These are phyloP conservation scores for Typhlomys cinereus DNA, from an alignment of 2,113 vertebrate genomes.

Conservation along the genomic window DNA sequence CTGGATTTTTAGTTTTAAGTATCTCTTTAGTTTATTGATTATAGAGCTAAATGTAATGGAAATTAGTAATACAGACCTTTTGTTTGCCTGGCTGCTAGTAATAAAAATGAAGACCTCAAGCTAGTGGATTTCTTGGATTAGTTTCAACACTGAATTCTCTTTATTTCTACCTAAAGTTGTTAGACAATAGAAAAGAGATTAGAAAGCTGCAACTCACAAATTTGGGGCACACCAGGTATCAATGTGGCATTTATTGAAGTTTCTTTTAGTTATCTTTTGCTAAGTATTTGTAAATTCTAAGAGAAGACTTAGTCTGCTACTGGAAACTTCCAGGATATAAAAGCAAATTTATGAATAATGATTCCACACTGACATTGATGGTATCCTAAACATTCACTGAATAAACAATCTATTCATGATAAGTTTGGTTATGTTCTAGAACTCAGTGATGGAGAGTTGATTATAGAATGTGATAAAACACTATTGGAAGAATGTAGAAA, in stretches of 20 bases:
- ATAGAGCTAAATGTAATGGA: background rate
- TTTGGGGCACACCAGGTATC: background rate
- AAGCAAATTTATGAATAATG: background rate
- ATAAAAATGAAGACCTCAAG: background rate
- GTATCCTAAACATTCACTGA: constrained; percentile 3
- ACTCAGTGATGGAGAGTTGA: constrained; percentile 1
- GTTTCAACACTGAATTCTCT: background rate
- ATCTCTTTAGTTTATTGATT: background rate
- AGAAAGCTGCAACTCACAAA: background rate
- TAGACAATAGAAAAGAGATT: background rate
- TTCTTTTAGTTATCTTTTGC: background rate
- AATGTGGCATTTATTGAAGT: background rate
- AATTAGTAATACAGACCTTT: background rate
- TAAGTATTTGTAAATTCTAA: constrained; percentile 1
- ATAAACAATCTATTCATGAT: constrained; percentile 1
- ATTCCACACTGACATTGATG: constrained; percentile 33
- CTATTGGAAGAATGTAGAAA: constrained; percentile 20
- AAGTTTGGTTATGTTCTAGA: constrained; percentile 33
- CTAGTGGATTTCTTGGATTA: background rate
- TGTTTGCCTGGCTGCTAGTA: background rate
- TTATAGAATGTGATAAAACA: constrained; percentile 14
- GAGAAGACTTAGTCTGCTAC: background rate
- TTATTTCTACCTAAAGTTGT: background rate
- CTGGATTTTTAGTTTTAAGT: background rate
- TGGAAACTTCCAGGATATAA: background rate